These are phyloP conservation scores for Merops nubicus DNA, from an alignment of 2,113 vertebrate species.

Conservation along the genomic window DNA sequence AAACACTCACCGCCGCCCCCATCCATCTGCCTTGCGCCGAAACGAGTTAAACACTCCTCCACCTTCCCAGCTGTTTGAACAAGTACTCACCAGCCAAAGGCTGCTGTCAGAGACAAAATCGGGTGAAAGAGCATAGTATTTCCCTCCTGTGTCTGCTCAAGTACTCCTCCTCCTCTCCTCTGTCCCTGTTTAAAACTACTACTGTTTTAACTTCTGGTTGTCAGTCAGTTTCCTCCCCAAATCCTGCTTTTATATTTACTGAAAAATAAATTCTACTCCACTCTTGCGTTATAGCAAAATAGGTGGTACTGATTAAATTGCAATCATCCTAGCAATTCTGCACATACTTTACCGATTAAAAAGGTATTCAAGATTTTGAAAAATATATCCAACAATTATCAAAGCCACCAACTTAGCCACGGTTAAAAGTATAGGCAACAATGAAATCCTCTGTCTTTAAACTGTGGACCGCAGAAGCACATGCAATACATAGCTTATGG, in stretches of 20 bases:
- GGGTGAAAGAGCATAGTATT: neutral
- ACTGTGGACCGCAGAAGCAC: neutral
- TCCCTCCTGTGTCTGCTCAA: neutral
- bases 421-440: neutral
- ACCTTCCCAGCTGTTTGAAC: neutral
- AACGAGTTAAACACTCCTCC: neutral
- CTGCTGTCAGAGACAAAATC: neutral
- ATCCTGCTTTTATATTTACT: neutral
- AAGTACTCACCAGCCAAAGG: neutral
- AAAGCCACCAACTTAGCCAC: neutral
- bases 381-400: neutral
- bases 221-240: neutral
- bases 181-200: neutral
- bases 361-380: neutral
- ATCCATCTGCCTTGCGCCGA: neutral
- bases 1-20: neutral
- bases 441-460: neutral
- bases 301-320: neutral
- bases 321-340: neutral
- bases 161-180: neutral
- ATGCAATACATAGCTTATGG: neutral
- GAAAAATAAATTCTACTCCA: neutral
- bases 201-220: neutral
- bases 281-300: neutral
- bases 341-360: neutral